A percentile compares a stretch with the other conserved stretches of the same genome.
phyloP scores from a whole-genome alignment of 1,140 invertebrate species.

The Drosophila lacteicornis region DNA sequence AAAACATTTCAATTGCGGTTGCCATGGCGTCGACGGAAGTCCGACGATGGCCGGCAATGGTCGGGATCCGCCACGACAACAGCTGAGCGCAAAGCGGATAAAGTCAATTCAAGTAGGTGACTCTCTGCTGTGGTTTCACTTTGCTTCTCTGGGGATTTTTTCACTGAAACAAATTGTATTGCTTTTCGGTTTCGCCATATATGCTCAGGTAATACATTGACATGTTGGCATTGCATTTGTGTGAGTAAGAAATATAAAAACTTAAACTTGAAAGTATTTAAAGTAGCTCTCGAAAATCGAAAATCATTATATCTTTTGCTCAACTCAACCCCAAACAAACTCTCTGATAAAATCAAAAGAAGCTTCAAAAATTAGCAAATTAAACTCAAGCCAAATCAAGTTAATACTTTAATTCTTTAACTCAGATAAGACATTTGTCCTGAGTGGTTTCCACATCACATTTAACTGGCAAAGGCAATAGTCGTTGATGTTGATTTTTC shows the following conservation, averaged over 20 bases:
- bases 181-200: neutral
- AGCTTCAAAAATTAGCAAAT: neutral
- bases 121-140: conserved; percentile 54
- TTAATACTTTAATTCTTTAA: neutral
- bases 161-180: conserved; percentile 2
- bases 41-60: conserved; percentile 51
- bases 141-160: conserved; percentile 18
- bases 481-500: conserved; percentile 51
- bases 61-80: conserved; percentile 21
- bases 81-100: conserved; percentile 67
- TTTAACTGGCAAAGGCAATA: conserved; percentile 58
- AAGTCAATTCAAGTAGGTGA: conserved; percentile 78
- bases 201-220: too few species aligned
- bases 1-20: conserved; percentile 83
- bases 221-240: too few species aligned
- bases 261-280: too few species aligned
- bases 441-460: neutral
- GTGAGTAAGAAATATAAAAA: too few species aligned
- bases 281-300: too few species aligned
- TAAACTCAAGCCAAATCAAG: neutral
- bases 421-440: too few species aligned
- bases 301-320: too few species aligned
- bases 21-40: conserved; percentile 59
- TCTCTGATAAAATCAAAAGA: neutral
- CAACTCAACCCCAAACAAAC: too few species aligned